Evolutionary conservation across 92 coral and sea anemone genomes (phyloP), one percentile per base, ranked within the genome.

Genomic region (Palythoa grandiflora): DNA sequence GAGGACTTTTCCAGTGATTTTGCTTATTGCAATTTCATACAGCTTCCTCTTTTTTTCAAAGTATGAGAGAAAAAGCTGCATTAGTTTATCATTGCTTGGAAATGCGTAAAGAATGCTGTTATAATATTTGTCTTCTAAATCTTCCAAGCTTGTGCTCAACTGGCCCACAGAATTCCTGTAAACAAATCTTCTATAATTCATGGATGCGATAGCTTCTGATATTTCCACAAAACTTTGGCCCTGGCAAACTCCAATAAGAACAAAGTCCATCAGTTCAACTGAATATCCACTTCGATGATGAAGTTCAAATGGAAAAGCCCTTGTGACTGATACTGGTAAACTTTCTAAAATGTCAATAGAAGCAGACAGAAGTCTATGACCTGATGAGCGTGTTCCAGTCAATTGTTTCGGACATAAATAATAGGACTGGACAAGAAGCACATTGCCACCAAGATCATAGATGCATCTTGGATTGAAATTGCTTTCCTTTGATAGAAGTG

Each of bases 391-490:
- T 13, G 87, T 87, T 47, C 83, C 89, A 9, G 76, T 86, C 68
- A 90, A 65, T 52, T 73, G 87, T 2, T 75, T 60, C 1, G 84
- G 60, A 79, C 96, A 93, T 38, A 79, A 55, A 63, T 90, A 90
- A 60, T 79, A 90, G 11, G 77, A 91, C 52, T 94, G 98, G 14
- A 94, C 89, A 6, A 94, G 92, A 8, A 94, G 20, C 21, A 92
- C 91, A 68, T 94, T 94, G 61, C 97, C 97, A 38, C 97, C 97
- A 68, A 94, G 74, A 73, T 94, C 97, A 73, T 94, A 94, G 16
- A 92, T 89, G 57, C 91, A 78, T 47, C 97, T 80, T 72, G 95
- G 98, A 63, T 94, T 94, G 74, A 91, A 83, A 8, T 92, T 93
- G 71, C 93, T 86, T 87, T 91, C 88, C 19, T 88, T 73, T 3